Conservation (phyloP, 2,113 vertebrate genomes). For the Ceyx margarethae region DNA sequence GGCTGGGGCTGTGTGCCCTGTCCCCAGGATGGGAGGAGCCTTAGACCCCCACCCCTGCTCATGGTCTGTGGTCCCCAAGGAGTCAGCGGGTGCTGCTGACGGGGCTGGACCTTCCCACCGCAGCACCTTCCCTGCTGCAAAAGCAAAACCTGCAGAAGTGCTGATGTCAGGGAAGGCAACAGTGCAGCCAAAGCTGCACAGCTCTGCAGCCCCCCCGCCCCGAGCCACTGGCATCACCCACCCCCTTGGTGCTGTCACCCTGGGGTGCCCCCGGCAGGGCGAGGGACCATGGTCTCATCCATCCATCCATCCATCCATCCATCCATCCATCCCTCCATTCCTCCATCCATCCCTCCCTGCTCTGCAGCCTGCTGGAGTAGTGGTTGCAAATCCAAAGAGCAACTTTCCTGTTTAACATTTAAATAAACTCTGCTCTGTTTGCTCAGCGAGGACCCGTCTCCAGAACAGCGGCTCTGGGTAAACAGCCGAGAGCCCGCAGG, state of each 20-base stretch:
- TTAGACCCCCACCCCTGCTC: not conserved
- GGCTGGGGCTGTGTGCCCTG: not conserved
- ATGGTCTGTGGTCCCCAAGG: rapidly evolving
- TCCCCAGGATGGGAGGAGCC: rapidly evolving
- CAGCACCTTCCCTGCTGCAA: not conserved
- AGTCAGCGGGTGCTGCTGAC: not conserved
- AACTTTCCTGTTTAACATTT: not conserved
- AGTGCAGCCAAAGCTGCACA: rapidly evolving
- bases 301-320: rapidly evolving
- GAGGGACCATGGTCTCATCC: not conserved
- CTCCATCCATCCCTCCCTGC: rapidly evolving
- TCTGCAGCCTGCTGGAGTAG: rapidly evolving
- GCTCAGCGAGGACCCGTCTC: not conserved
- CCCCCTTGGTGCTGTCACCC: not conserved
- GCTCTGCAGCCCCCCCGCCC: not conserved
- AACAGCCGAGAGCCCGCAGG: not conserved
- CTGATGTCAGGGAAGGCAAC: not conserved
- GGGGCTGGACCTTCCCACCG: not conserved
- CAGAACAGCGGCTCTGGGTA: not conserved
- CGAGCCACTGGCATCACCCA: rapidly evolving
- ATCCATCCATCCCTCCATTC: not conserved
- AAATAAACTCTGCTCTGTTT: constrained; percentile 9
- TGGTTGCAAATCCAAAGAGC: not conserved
- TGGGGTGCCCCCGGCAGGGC: rapidly evolving
- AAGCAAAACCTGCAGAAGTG: not conserved